A percentile compares a stretch with the other conserved stretches of the same genome.
These are phyloP conservation scores for Tholera decimalis DNA, from an alignment of 2,888 invertebrate species.

Conservation along the genomic window DNA sequence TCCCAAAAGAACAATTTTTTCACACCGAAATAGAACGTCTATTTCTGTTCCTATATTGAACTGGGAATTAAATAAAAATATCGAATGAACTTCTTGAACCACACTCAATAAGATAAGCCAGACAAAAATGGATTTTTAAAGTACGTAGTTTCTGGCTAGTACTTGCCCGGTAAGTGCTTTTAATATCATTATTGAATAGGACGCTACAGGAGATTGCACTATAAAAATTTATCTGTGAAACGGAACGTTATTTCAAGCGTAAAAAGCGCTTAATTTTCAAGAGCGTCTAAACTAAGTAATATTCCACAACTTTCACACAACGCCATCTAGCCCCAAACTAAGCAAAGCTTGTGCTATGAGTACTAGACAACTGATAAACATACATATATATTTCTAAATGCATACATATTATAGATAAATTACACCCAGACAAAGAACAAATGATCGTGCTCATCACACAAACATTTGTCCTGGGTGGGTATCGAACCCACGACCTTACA, in stretches of 20 bases:
- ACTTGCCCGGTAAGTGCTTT: constrained; percentile 7
- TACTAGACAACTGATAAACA: no score
- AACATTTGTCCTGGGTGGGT: no score
- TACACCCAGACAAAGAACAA: no score
- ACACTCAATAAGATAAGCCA: constrained; percentile 9
- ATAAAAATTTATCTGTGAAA: neutral
- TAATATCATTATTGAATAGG: constrained; percentile 21
- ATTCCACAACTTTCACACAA: no score
- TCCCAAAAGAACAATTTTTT: constrained; percentile 21
- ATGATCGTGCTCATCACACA: no score
- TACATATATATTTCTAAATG: no score
- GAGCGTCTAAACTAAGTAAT: neutral
- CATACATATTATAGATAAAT: no score
- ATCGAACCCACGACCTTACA: no score
- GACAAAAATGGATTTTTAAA: constrained; percentile 29
- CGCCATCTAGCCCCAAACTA: no score
- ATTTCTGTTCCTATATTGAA: constrained; percentile 29
- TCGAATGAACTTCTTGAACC: constrained; percentile 10
- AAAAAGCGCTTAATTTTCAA: neutral
- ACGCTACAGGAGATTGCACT: neutral
- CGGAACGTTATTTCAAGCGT: neutral
- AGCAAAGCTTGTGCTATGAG: neutral
- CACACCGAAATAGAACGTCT: constrained; percentile 5
- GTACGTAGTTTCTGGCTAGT: neutral
- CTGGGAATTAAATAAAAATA: constrained; percentile 32